Evolutionary conservation across 2,113 vertebrate species (phyloP), one percentile per base, ranked within the genome.

Genomic region (Istiophorus platypterus): DNA sequence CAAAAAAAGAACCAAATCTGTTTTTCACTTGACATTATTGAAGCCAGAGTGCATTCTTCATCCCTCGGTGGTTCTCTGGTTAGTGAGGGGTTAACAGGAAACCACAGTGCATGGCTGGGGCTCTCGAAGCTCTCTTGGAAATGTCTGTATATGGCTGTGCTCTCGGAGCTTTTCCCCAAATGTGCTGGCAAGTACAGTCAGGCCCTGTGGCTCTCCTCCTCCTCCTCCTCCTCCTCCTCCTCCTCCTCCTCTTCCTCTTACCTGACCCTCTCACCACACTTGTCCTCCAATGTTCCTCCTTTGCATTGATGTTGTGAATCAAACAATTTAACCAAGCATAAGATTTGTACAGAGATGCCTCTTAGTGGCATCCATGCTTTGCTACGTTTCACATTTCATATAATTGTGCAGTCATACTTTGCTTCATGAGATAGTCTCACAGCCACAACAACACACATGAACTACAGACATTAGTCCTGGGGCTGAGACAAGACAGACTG

Each of bases 81-180:
- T 69, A 90, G 59, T 26, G 45, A 89, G 57, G 92, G 81, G 94
- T 95, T 95, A 95, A 95, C 94, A 94, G 94, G 94, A 94, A 94
- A 89, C 81, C 45, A 34, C 77, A 80, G 84, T 24, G 78, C 76
- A 65, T 11, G 26, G 70, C 78, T 49, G 61, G 78, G 85, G 69
- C 82, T 89, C 80, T n/a, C n/a, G n/a, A 81, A 26, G 59, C 67
- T 68, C 82, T 80, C 80, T 89, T 89, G 82, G 79, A 95, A 92
- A 94, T 94, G 92, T 92, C 95, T 95, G 90, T 95, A 95, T 94
- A 95, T 78, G 94, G 93, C 88, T 86, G 56, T 90, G 89, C 84
- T 93, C 80, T 78, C 29, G 80, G 88, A 93, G 86, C 86, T 92
- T 90, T 87, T 79, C 86, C 79, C 80, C 87, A 75, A 90, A 89